A percentile compares a stretch with the other conserved stretches of the same genome.
Conservation (phyloP, 2,888 invertebrate species). For the Cheilosia urbana region DNA sequence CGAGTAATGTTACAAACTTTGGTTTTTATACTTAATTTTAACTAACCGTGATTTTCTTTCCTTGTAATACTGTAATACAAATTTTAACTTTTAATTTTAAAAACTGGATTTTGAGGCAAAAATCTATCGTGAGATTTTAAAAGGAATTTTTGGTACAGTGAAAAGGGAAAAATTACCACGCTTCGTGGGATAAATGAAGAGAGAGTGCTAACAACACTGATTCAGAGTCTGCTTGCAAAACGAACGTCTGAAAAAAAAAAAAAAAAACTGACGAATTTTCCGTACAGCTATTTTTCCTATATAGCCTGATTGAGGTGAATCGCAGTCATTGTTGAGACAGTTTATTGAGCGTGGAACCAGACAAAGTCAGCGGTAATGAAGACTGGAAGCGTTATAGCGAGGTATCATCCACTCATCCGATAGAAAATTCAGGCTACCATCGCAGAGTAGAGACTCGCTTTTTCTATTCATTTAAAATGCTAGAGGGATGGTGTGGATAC, state of each 20-base stretch:
- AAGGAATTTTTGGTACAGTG: too few relatives aligned
- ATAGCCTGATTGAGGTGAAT: constrained; percentile 54
- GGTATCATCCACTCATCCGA: constrained; percentile 36
- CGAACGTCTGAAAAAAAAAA: neutral
- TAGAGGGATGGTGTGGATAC: neutral
- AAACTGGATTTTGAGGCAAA: too few relatives aligned
- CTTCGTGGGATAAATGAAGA: too few relatives aligned
- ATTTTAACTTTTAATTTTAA: too few relatives aligned
- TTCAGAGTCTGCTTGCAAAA: constrained; percentile 42
- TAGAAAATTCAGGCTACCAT: constrained; percentile 31
- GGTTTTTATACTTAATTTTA: too few relatives aligned
- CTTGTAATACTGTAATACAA: too few relatives aligned
- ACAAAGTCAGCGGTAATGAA: constrained; percentile 33
- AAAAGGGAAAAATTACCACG: too few relatives aligned
- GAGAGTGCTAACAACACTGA: too few relatives aligned
- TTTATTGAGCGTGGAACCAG: constrained; percentile 45
- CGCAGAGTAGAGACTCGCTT: neutral
- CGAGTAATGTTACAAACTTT: too few relatives aligned
- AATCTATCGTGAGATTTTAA: too few relatives aligned
- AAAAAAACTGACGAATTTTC: neutral
- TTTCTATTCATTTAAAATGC: constrained; percentile 2
- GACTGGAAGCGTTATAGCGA: constrained; percentile 12
- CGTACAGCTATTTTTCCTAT: constrained; percentile 7
- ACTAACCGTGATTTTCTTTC: too few relatives aligned
- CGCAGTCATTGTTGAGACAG: constrained; percentile 51